phyloP scores from a whole-genome alignment of 2,888 invertebrate genomes.

The Heterodera filipjevi region DNA sequence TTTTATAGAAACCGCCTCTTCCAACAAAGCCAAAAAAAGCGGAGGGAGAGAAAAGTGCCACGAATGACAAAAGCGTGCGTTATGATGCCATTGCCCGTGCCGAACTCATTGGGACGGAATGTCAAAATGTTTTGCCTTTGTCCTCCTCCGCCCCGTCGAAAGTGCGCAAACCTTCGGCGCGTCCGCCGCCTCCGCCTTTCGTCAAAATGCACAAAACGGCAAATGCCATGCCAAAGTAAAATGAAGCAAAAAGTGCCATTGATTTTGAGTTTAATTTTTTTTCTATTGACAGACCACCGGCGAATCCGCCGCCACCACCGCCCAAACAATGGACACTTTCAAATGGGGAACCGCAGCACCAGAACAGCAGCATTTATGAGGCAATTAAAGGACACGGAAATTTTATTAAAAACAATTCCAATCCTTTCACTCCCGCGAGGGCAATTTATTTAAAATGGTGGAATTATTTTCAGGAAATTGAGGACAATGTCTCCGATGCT shows the following conservation, averaged over 20 bases:
- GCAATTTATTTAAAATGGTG: neutral
- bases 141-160: neutral
- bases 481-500: neutral
- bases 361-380: neutral
- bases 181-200: conserved; percentile 18
- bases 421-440: conserved; percentile 3
- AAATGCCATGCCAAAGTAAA: conserved; percentile 6
- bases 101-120: neutral
- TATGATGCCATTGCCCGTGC: neutral
- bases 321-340: conserved; percentile 23
- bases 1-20: neutral
- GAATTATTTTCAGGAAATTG: neutral
- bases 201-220: conserved; percentile 7
- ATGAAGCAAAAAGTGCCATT: neutral
- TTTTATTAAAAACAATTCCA: neutral
- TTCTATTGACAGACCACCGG: conserved; percentile 8
- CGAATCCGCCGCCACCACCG: conserved; percentile 33
- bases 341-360: neutral
- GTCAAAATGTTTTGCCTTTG: neutral
- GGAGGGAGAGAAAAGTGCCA: neutral
- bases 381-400: neutral
- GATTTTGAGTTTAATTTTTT: neutral
- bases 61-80: neutral
- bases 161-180: conserved; percentile 19
- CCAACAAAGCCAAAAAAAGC: neutral